A percentile compares a stretch with the other conserved stretches of the same genome.
Conservation (phyloP, 2,888 invertebrate genomes). For the Crioceris asparagi region DNA sequence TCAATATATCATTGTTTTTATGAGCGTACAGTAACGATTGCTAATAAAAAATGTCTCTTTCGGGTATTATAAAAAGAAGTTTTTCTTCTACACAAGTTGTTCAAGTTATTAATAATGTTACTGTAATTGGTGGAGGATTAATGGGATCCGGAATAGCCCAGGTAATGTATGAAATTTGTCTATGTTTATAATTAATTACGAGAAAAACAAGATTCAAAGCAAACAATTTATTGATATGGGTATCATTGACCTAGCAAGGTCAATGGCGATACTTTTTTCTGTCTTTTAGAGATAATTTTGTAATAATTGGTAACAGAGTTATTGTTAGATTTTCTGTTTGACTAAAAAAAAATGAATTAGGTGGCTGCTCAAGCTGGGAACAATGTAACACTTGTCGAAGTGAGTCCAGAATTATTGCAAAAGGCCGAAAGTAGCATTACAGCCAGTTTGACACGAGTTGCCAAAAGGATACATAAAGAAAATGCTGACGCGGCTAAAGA, state of each 20-base stretch:
- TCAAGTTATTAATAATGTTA: constrained; percentile 60
- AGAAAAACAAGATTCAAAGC: no score
- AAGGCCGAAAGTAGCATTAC: constrained; percentile 63
- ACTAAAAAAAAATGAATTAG: no score
- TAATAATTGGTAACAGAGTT: neutral
- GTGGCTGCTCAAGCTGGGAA: constrained; percentile 80
- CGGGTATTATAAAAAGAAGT: constrained; percentile 25
- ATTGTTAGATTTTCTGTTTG: neutral
- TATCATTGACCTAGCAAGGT: neutral
- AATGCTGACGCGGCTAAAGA: constrained; percentile 53
- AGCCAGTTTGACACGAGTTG: constrained; percentile 61
- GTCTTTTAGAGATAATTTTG: neutral
- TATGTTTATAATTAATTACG: no score
- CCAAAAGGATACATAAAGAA: constrained; percentile 65
- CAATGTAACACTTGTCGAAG: constrained; percentile 70
- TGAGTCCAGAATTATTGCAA: constrained; percentile 56
- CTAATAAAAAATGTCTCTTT: constrained; percentile 9
- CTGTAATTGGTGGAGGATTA: constrained; percentile 74
- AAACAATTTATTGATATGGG: no score
- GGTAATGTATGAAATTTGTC: constrained; percentile 44
- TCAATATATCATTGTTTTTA: no score
- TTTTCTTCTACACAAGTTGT: constrained; percentile 31
- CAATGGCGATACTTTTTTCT: neutral
- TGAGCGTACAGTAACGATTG: neutral
- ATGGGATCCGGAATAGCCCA: constrained; percentile 91